phyloP scores from a whole-genome alignment of 2,888 invertebrate genomes.

The Galeopsomyia nigrocyanea region DNA sequence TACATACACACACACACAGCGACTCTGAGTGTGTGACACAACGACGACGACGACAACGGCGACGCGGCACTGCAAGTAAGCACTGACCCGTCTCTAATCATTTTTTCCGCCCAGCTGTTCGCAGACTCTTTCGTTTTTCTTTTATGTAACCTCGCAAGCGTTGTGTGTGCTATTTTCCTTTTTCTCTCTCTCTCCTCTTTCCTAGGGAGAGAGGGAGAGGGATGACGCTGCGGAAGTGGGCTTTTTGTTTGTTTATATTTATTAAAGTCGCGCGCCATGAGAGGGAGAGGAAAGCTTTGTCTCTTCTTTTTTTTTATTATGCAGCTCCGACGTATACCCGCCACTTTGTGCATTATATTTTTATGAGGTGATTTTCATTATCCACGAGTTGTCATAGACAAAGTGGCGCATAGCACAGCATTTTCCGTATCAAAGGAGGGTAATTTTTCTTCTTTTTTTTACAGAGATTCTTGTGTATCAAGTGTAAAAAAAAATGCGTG shows the following conservation, averaged over 20 bases:
- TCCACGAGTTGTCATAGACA: too few species aligned
- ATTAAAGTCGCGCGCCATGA: neutral
- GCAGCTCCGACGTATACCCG: neutral
- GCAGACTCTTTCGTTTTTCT: neutral
- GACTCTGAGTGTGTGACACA: too few species aligned
- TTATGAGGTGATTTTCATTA: too few species aligned
- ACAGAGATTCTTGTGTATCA: too few species aligned
- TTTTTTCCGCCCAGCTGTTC: slow-evolving; percentile 5
- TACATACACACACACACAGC: too few species aligned
- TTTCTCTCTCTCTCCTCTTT: too few species aligned
- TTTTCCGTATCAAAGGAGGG: too few species aligned
- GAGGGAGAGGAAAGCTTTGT: neutral
- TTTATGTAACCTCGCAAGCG: neutral
- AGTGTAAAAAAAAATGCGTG: too few species aligned
- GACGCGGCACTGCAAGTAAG: slow-evolving; percentile 1
- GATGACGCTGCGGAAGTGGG: slow-evolving; percentile 9
- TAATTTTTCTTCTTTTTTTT: too few species aligned
- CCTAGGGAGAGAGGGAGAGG: slow-evolving; percentile 2
- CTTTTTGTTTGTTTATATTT: slow-evolving; percentile 17
- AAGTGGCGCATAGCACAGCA: too few species aligned
- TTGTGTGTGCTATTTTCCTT: neutral
- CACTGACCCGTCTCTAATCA: slow-evolving; percentile 23
- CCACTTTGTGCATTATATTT: too few species aligned
- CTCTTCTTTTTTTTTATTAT: neutral
- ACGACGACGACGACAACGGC: neutral